Evolutionary conservation across 2,797 vertebrate genomes (phyloP).

Genomic region (Phalloptychus januarius): DNA sequence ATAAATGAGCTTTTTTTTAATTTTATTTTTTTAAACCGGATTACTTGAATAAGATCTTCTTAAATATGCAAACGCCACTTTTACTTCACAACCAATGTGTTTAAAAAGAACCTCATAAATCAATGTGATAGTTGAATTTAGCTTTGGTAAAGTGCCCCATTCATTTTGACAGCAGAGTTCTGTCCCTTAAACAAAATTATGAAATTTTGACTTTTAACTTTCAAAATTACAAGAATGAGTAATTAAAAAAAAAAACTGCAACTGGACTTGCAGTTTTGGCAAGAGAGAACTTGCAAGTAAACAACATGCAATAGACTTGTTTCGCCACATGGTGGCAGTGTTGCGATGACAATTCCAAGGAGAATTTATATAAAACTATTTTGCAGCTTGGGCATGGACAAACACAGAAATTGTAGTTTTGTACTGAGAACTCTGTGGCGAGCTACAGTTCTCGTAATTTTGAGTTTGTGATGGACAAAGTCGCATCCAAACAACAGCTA

Average conservation of each 20-base stretch:
- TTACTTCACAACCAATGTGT: background rate
- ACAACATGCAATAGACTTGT: background rate
- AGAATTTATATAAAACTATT: background rate
- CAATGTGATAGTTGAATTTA: background rate
- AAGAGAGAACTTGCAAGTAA: background rate
- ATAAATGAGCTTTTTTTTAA: background rate
- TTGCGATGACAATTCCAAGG: slow-evolving; percentile 17
- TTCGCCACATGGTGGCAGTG: slow-evolving; percentile 58
- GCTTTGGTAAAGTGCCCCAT: background rate
- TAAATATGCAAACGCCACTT: background rate
- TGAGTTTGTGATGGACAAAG: background rate
- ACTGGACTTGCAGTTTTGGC: background rate
- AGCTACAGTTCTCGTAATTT: background rate
- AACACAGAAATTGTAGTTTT: background rate
- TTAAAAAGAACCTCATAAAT: background rate
- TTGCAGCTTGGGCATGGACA: background rate
- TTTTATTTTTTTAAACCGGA: background rate
- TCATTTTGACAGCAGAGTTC: background rate
- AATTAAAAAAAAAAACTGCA: too few species aligned
- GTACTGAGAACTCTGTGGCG: background rate
- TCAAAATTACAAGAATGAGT: background rate
- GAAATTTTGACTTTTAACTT: background rate
- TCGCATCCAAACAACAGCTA: background rate
- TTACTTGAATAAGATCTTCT: background rate
- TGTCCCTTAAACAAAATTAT: background rate